Conservation (phyloP, 1,140 invertebrate genomes). For the Vanessa atalanta region DNA sequence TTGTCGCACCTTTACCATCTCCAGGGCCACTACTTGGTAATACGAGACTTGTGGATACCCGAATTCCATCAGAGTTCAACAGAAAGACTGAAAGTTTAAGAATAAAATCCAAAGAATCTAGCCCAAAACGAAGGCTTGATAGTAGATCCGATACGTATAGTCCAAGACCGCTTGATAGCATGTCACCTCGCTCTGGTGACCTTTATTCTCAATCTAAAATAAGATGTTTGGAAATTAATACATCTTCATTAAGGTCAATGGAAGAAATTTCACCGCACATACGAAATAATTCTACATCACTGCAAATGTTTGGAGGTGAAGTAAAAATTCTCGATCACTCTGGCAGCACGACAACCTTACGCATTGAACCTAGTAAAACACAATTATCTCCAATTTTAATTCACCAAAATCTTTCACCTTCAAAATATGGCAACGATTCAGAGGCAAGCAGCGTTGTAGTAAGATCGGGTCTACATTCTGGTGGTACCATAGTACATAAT, state of each 20-base stretch:
- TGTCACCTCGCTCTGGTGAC: conserved; percentile 64
- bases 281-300: conserved; percentile 79
- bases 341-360: conserved; percentile 86
- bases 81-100: conserved; percentile 65
- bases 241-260: conserved; percentile 79
- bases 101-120: conserved; percentile 60
- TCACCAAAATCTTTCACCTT: conserved; percentile 76
- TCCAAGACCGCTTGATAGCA: conserved; percentile 65
- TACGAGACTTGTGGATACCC: conserved; percentile 87
- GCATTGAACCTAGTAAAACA: conserved; percentile 84
- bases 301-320: conserved; percentile 90
- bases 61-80: conserved; percentile 57
- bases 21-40: conserved; percentile 90
- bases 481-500: conserved; percentile 87
- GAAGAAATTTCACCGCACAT: conserved; percentile 81
- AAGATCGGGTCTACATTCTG: conserved; percentile 87
- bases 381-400: conserved; percentile 79
- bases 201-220: conserved; percentile 79
- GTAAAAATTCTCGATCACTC: conserved; percentile 86
- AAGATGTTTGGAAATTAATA: conserved; percentile 78
- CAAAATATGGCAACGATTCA: conserved; percentile 66
- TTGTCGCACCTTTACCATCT: conserved; percentile 84
- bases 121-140: conserved; percentile 72
- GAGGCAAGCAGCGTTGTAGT: conserved; percentile 85
- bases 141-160: conserved; percentile 75